Base-by-base conservation (phyloP, 2,888 invertebrate genomes). In the Prosopocoilus inquinatus region DNA sequence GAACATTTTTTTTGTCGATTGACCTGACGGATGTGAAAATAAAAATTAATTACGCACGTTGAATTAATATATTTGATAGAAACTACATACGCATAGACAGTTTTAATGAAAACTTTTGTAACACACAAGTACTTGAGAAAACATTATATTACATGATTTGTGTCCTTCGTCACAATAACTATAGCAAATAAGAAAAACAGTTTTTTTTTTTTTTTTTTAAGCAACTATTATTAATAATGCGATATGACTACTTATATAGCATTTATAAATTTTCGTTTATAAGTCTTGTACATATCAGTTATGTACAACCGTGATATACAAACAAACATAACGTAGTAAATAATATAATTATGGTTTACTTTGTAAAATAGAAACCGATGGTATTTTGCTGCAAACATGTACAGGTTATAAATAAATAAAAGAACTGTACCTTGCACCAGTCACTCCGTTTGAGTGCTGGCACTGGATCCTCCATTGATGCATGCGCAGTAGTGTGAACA, bases 361-460 rank as follows among this genome's bases (percentile, higher is more conserved):
- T 35, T 41, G 41, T 41, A 35, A 46, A 47, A 33, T 28, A 16
- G 39, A 28, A 46, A 34, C 16, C 16, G 9, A 36, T 9, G 20
- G 34, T 36, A 33, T 33, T 50, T 55, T 64, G 60, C 62, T 64
- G 65, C 65, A 65, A 63, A 64, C 62, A 63, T 64, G 63, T 63
- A 62, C 50, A 51, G 28, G 55, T 43, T 48, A 60, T 41, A 53
- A 50, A 60, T 41, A 53, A 61, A 62, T 63, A 66, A 63, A 67
- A 65, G 70, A 77, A 87, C 86, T 82, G 84, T 88, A 88, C 88
- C 87, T 88, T 85, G 87, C 85, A 87, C 87, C 84, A 83, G 84
- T 84, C 87, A 81, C 87, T 87, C 87, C 73, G 83, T 85, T 88
- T 86, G 88, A 88, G 85, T 79, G 86, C 84, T 83, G 85, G 84